A percentile compares a stretch with the other conserved stretches of the same genome.
These are phyloP conservation scores for Gymnothorax reevesii DNA, from an alignment of 2,797 vertebrate species.

Conservation along the genomic window DNA sequence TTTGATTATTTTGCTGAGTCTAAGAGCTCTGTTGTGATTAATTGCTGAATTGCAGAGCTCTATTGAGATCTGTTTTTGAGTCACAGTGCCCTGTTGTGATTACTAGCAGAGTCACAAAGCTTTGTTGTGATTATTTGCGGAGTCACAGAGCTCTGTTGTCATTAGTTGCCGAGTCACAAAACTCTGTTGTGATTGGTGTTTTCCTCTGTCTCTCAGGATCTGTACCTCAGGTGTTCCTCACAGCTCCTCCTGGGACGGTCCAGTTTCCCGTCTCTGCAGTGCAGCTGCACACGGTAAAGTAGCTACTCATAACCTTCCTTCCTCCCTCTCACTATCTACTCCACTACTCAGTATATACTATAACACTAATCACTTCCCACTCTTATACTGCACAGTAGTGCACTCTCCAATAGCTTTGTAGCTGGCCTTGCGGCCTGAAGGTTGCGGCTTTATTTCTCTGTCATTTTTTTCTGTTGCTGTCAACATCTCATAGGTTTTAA, in stretches of 20 bases:
- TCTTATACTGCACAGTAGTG: background rate
- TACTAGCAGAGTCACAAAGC: too few relatives aligned
- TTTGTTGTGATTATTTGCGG: too few relatives aligned
- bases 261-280: constrained; percentile 96
- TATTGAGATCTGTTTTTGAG: too few relatives aligned
- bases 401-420: too few relatives aligned
- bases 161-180: too few relatives aligned
- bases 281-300: constrained; percentile 98
- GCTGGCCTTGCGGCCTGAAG: too few relatives aligned
- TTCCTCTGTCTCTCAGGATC: constrained; percentile 49
- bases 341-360: constrained; percentile 34
- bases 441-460: background rate
- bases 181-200: background rate
- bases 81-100: too few relatives aligned
- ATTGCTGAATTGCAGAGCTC: too few relatives aligned
- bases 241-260: constrained; percentile 90
- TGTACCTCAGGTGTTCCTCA: constrained; percentile 93
- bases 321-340: constrained; percentile 52
- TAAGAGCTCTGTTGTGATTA: too few relatives aligned
- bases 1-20: too few relatives aligned
- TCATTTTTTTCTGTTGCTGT: background rate
- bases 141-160: too few relatives aligned
- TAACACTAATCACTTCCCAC: constrained; percentile 7
- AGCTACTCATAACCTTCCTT: constrained; percentile 66
- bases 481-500: background rate